Evolutionary conservation across 2,113 vertebrate species (phyloP), one percentile per base, ranked within the genome.

Genomic region (Struthidea cinerea): DNA sequence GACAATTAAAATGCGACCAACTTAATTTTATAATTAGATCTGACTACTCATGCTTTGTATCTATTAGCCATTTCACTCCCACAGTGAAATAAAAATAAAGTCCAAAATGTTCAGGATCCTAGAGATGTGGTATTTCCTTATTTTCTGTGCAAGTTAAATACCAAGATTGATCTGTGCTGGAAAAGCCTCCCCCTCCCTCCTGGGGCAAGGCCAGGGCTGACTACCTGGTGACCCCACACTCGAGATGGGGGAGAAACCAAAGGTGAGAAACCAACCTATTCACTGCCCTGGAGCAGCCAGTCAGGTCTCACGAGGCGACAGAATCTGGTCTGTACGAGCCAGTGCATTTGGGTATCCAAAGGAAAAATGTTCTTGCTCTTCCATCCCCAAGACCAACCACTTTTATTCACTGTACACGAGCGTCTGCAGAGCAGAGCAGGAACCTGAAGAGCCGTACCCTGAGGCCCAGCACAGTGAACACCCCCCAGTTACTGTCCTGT

Each of bases 61-160:
- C 55, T 89, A 92, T 79, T 94, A 93, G 93, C 95, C 83, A 59
- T 91, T 94, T 67, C 60, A 91, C 90, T 95, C 93, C 93, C 79
- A 88, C 74, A 56, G 81, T 13, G 56, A 87, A 96, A 91, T 77
- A 93, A 96, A 96, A 96, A 96, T 93, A 80, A 90, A 95, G 87
- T 49, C 83, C 78, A 84, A 82, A 86, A 91, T 19, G 56, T 83
- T 93, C 49, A 76, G 46, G 53, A 92, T 90, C 82, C 46, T 37
- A 22, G 81, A 86, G 63, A 88, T 57, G 35, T 21, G 42, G 74
- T 57, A 87, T 88, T 88, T 91, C 84, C 94, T 95, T 82, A 90
- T 89, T 93, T 93, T 92, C 56, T 70, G 63, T 41, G 33, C 46
- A 67, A 47, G 39, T 92, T 71, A 86, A 94, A 64, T 65, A n/a